Base-by-base conservation (phyloP, 2,113 vertebrate genomes). In the Cricetomys ansorgei region DNA sequence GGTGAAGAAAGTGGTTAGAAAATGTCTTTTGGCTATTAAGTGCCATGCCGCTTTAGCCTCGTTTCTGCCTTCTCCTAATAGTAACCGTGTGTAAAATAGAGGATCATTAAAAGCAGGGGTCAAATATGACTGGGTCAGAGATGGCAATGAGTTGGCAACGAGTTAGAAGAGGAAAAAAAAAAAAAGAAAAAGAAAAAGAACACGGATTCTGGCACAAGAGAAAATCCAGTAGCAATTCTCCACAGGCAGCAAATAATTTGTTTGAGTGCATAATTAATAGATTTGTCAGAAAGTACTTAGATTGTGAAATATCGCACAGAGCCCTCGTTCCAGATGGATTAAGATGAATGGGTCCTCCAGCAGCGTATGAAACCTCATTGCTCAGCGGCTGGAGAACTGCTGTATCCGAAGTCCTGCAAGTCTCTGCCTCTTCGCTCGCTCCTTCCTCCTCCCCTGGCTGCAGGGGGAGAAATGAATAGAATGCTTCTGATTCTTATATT, bases 261-360 rank as follows among this genome's bases (percentile, higher is more conserved):
- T 98, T 98, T 98, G 95, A 98, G 96, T 98, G 94, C 96, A 98
- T 98, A 99, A 98, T 98, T 98, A 98, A 98, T 98, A 98, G 96
- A 97, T 98, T 98, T 99, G 97, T 98, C 98, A 98, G 97, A 98
- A 98, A 97, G 96, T 98, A 98, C 97, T 98, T 99, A 98, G 93
- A 97, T 97, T 97, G 94, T 98, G 97, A 98, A 98, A 98, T 98
- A 98, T 97, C 98, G 96, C 50, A 1, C 90, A 25, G 94, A 98
- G 95, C 96, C 94, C 62, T 98, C 92, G 98, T 98, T 98, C 92
- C 91, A 97, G 97, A 97, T 96, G 97, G 97, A 98, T 98, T 98
- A 98, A 98, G 97, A 98, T 98, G 97, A 98, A 98, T 98, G 96
- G 89, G 80, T 98, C 97, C 94, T 98, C 92, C 96, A 97, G 88